These are phyloP conservation scores for Mormyrus proboscirostris DNA, from an alignment of 2,797 vertebrate genomes.

Conservation along the genomic window DNA sequence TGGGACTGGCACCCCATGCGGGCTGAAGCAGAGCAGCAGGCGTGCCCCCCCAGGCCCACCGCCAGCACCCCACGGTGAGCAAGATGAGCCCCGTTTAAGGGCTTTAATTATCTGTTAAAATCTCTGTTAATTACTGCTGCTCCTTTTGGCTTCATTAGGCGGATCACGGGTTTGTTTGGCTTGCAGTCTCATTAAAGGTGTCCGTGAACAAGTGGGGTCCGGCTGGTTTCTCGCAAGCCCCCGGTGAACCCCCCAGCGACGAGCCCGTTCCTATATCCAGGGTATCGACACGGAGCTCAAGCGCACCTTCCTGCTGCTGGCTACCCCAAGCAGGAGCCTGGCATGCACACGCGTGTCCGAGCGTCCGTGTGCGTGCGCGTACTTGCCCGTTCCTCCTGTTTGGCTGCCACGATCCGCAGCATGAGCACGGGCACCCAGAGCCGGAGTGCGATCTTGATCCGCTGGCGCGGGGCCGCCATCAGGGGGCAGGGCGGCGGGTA, in stretches of 20 bases:
- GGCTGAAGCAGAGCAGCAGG: background rate
- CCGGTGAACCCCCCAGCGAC: background rate
- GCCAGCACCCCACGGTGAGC: background rate
- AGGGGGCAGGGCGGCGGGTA: background rate
- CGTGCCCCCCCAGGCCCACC: background rate
- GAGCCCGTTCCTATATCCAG: background rate
- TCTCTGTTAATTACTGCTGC: background rate
- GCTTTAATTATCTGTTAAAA: background rate
- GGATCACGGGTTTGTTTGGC: conserved; percentile 1
- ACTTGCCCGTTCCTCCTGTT: conserved; percentile 43
- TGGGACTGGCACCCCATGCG: background rate
- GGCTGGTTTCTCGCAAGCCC: background rate
- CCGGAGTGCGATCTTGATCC: conserved; percentile 84
- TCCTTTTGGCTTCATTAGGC: background rate
- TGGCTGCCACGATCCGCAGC: conserved; percentile 88
- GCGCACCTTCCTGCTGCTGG: background rate
- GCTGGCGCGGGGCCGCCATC: conserved; percentile 81
- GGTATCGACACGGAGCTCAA: too few species aligned
- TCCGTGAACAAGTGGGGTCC: background rate
- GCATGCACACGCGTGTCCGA: background rate
- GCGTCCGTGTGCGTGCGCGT: background rate
- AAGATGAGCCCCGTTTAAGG: background rate
- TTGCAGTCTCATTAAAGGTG: background rate
- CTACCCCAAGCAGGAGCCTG: background rate
- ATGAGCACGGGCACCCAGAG: conserved; percentile 93